Evolutionary conservation across 2,888 invertebrate species (phyloP), one percentile per base, ranked within the genome.

Genomic region (Ligdia adustata): DNA sequence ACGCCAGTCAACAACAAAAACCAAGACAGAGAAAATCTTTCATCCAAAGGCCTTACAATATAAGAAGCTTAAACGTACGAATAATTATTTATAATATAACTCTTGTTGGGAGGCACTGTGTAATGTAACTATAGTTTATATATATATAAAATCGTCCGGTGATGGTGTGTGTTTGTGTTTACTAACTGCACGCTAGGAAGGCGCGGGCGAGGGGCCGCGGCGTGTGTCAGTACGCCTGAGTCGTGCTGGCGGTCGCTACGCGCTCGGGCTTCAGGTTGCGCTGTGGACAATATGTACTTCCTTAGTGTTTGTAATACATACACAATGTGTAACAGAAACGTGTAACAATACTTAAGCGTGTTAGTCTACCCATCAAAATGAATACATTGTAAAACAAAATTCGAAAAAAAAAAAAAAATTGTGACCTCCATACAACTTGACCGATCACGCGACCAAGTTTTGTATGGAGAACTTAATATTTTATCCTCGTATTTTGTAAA

Each of bases 151-250:
- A 72, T 66, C 58, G 70, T 72, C 70, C 70, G 65, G 64, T 58
- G 62, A 41, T 61, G 60, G 55, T 64, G 71, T 57, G 69, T 58
- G 64, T 61, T 66, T 62, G 59, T 57, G 60, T 56, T 31, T 57
- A 72, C 76, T 79, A 80, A 62, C 77, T 79, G 79, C 83, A 75
- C 81, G 80, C 71, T 75, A 68, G 75, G 81, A 72, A 77, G 79
- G 82, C 81, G 80, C 74, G 14, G 62, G 74, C 50, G 63, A 50
- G 46, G 58, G 72, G 32, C 16, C 16, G 18, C 4, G 35, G 66
- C 73, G 72, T 64, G 76, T 76, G 89, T 90, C 90, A 90, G 90
- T 90, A 90, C 75, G 89, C 89, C 69, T 87, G 90, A 60, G 90
- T 90, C 55, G 89, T 86, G 67, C 84, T 85, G 22, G 88, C 88